A percentile compares a stretch with the other conserved stretches of the same genome.
phyloP scores from a whole-genome alignment of 2,888 invertebrate species.

The Tetranychus truncatus region DNA sequence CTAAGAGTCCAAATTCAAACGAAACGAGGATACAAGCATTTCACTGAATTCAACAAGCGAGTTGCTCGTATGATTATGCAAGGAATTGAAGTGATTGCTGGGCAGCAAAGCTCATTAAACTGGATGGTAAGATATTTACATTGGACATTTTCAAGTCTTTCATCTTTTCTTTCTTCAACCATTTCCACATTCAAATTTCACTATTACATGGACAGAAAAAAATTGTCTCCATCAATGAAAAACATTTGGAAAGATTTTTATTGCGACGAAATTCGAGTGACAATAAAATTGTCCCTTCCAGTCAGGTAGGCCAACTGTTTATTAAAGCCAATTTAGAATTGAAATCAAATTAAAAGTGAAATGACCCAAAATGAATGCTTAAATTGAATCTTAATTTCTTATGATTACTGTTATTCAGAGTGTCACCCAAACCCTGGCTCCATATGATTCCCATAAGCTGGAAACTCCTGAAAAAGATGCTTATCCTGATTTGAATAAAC shows the following conservation, averaged over 20 bases:
- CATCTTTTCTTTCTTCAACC: too few relatives aligned
- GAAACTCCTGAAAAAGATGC: background rate
- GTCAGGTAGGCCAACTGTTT: background rate
- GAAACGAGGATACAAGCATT: background rate
- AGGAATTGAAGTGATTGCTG: constrained; percentile 7
- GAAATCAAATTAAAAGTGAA: too few relatives aligned
- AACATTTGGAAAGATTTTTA: background rate
- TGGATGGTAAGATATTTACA: background rate
- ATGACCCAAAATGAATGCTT: too few relatives aligned
- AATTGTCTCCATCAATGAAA: background rate
- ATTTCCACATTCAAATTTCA: too few relatives aligned
- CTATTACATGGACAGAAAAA: background rate
- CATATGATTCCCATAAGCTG: background rate
- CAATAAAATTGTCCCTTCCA: background rate
- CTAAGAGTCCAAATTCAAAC: constrained; percentile 2
- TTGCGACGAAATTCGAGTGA: background rate
- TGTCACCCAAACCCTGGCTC: background rate
- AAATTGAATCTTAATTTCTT: too few relatives aligned
- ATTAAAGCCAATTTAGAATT: too few relatives aligned
- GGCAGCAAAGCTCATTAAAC: background rate
- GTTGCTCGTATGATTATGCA: background rate
- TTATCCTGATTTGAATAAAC: constrained; percentile 6
- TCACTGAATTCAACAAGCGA: background rate
- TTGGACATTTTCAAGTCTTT: too few relatives aligned
- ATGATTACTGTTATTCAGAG: too few relatives aligned